Conservation (phyloP, 1,140 invertebrate species). For the Xylocopa sonorina region DNA sequence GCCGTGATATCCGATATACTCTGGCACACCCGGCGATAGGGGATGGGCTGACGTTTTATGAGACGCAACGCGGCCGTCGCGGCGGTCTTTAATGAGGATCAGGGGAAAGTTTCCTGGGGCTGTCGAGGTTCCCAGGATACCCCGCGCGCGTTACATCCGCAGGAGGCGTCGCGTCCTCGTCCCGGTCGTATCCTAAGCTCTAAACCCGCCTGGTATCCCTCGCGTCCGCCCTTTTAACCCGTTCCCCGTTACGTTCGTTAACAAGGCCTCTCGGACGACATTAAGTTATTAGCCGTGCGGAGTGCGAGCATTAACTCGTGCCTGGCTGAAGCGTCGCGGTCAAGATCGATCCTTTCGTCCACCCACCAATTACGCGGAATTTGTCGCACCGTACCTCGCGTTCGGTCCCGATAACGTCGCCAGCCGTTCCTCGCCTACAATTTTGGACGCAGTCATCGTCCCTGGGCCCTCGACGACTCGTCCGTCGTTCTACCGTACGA, state of each 20-base stretch:
- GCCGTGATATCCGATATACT: conserved; percentile 40
- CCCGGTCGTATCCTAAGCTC: conserved; percentile 20
- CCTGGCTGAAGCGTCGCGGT: conserved; percentile 33
- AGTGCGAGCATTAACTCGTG: conserved; percentile 63
- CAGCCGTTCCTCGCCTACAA: conserved; percentile 9
- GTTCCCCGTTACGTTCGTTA: conserved; percentile 61
- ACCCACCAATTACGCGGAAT: conserved; percentile 49
- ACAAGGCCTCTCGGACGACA: conserved; percentile 51
- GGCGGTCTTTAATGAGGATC: conserved; percentile 55
- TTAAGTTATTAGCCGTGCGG: conserved; percentile 73
- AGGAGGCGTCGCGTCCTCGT: conserved; percentile 26
- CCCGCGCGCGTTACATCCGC: conserved; percentile 41
- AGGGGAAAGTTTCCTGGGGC: conserved; percentile 52
- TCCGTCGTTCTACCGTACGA: not conserved
- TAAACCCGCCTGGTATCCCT: conserved; percentile 19
- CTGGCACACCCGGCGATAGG: conserved; percentile 17
- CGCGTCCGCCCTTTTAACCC: conserved; percentile 26
- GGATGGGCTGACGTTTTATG: conserved; percentile 39
- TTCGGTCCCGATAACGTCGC: conserved; percentile 1
- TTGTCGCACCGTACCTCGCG: not conserved
- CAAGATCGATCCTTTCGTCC: conserved; percentile 42
- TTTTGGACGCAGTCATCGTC: not conserved
- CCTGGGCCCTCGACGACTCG: no score
- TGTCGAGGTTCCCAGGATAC: conserved; percentile 33
- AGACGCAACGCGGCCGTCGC: conserved; percentile 28